phyloP scores from a whole-genome alignment of 30 jellyfish, hydroid and myxozoan genomes.

The Aurelia aurita region DNA sequence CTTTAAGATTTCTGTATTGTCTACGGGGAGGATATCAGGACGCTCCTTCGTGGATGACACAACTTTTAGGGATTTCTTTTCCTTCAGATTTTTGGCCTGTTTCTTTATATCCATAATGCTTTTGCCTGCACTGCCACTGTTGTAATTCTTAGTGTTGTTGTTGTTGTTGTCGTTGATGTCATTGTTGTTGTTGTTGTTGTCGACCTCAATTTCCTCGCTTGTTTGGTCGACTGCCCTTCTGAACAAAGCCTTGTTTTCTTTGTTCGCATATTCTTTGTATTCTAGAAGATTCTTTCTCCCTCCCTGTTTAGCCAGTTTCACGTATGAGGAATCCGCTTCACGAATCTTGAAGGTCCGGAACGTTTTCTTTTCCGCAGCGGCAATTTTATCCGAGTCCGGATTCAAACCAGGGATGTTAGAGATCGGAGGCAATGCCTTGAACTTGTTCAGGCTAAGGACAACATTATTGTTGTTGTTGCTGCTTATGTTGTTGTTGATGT shows the following conservation, averaged over 20 bases:
- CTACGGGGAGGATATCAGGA: conserved; percentile 66
- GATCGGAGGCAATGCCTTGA: conserved; percentile 60
- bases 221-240: conserved; percentile 15
- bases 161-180: not conserved
- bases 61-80: not conserved
- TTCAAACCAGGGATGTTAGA: conserved; percentile 92
- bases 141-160: conserved; percentile 6
- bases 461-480: not conserved
- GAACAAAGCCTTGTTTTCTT: conserved; percentile 10
- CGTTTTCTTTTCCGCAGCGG: conserved; percentile 79
- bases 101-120: conserved; percentile 49
- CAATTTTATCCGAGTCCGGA: conserved; percentile 87
- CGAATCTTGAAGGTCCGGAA: conserved; percentile 76
- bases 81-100: conserved; percentile 4
- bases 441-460: conserved; percentile 32
- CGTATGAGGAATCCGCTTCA: conserved; percentile 62
- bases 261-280: conserved; percentile 43
- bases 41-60: conserved; percentile 27
- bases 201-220: not conserved
- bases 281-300: conserved; percentile 70
- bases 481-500: not conserved
- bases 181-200: conserved; percentile 23
- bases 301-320: conserved; percentile 73
- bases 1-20: conserved; percentile 57
- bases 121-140: conserved; percentile 27